Evolutionary conservation across 64 coral and sea anemone genomes (phyloP).

Genomic region (Anthopleura sola): DNA sequence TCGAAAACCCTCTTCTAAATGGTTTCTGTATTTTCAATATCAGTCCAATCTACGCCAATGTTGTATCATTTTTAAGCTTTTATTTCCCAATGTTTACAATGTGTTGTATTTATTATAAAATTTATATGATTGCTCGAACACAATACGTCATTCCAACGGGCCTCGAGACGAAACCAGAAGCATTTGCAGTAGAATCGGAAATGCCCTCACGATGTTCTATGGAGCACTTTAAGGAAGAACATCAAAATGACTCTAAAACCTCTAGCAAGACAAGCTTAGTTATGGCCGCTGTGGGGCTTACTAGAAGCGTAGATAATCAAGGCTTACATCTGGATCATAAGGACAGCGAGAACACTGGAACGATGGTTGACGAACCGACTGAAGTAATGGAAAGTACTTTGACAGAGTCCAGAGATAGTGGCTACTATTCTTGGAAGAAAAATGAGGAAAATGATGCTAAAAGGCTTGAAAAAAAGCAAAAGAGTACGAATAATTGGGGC

Average conservation of each 20-base stretch:
- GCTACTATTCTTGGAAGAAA: too few species aligned
- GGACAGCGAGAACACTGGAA: not conserved
- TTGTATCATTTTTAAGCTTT: constrained; percentile 64
- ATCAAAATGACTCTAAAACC: not conserved
- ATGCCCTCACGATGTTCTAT: not conserved
- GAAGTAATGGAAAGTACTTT: too few species aligned
- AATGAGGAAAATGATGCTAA: too few species aligned
- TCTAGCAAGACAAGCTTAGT: too few species aligned
- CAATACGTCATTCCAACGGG: not conserved
- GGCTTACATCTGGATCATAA: not conserved
- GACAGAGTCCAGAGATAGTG: too few species aligned
- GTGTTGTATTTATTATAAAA: constrained; percentile 70
- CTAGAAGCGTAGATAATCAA: not conserved
- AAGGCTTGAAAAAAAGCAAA: too few species aligned
- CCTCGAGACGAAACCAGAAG: not conserved
- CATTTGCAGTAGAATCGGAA: not conserved
- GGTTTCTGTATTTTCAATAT: constrained; percentile 43
- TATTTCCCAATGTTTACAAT: constrained; percentile 59
- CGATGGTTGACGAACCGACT: too few species aligned
- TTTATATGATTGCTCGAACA: constrained; percentile 58
- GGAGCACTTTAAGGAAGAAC: not conserved
- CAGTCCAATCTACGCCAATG: constrained; percentile 23
- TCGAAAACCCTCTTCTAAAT: not conserved
- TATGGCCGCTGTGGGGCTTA: too few species aligned
- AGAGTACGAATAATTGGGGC: too few species aligned